Evolutionary conservation across 2,113 vertebrate genomes (phyloP).

Genomic region (Thunnus maccoyii): DNA sequence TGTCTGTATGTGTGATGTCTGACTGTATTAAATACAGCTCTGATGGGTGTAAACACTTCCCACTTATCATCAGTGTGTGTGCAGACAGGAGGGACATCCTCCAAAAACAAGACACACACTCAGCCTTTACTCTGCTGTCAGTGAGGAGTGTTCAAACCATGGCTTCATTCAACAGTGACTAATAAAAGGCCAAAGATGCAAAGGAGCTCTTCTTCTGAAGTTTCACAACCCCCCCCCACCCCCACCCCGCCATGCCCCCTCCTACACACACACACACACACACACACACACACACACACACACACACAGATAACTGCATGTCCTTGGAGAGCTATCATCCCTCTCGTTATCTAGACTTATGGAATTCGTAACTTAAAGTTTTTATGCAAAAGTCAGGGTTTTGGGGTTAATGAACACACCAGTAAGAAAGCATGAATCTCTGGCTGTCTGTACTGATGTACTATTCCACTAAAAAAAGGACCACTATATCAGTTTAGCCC

Average conservation of each 20-base stretch:
- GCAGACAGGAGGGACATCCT: conserved; percentile 59
- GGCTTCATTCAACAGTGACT: conserved; percentile 71
- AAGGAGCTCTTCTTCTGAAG: conserved; percentile 53
- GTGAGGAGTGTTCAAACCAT: conserved; percentile 32
- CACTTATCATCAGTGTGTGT: conserved; percentile 66
- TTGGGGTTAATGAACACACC: neutral
- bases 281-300: neutral
- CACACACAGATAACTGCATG: neutral
- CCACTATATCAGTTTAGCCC: neutral
- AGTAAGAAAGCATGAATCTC: conserved; percentile 1
- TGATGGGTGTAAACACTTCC: conserved; percentile 66
- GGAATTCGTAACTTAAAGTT: neutral
- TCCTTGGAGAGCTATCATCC: conserved; percentile 8
- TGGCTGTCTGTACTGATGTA: conserved; percentile 2
- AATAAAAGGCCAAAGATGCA: conserved; percentile 68
- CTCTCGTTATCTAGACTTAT: conserved; percentile 21
- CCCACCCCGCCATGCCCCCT: no score
- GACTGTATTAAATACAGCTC: conserved; percentile 61
- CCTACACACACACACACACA: no score
- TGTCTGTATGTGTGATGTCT: conserved; percentile 60
- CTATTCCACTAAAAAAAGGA: neutral
- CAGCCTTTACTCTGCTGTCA: conserved; percentile 64
- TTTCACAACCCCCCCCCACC: neutral
- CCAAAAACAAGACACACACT: conserved; percentile 53
- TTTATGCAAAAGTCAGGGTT: neutral